A percentile compares a stretch with the other conserved stretches of the same genome.
Conservation (phyloP, 2,113 vertebrate species). For the Ceyx margarethae region DNA sequence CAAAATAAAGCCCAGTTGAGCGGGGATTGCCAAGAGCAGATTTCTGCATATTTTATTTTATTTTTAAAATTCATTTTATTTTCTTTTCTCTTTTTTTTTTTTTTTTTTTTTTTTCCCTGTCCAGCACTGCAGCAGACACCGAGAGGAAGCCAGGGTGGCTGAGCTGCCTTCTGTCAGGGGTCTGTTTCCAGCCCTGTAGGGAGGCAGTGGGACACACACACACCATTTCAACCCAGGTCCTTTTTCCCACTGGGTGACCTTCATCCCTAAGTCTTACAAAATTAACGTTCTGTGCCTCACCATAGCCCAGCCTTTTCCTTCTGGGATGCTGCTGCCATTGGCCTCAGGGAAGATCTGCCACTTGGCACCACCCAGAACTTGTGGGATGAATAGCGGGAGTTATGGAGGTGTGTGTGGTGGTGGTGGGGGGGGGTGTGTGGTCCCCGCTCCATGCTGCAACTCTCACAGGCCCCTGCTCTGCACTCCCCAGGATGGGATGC, state of each 20-base stretch:
- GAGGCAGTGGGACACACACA: too few species aligned
- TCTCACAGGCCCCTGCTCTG: not conserved
- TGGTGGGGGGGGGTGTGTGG: too few species aligned
- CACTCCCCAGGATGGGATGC: not conserved
- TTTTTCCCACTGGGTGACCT: accelerated
- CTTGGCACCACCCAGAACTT: accelerated
- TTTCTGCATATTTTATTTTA: not conserved
- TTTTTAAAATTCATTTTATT: too few species aligned
- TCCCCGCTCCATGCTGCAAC: not conserved
- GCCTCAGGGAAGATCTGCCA: not conserved
- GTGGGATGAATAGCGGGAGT: not conserved
- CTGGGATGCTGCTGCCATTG: not conserved
- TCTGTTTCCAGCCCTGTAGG: not conserved
- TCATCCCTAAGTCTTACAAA: not conserved
- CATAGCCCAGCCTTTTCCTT: not conserved
- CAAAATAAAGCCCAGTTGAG: not conserved
- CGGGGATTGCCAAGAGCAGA: not conserved
- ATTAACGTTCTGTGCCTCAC: accelerated
- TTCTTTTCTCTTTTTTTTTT: too few species aligned
- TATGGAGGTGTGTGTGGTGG: too few species aligned
- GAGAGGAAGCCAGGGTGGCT: not conserved
- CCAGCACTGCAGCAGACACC: not conserved
- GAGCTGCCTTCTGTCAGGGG: not conserved
- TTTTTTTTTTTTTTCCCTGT: not conserved
- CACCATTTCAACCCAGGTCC: too few species aligned